Evolutionary conservation across 2,888 invertebrate genomes (phyloP).

Genomic region (Chrysodeixis includens): DNA sequence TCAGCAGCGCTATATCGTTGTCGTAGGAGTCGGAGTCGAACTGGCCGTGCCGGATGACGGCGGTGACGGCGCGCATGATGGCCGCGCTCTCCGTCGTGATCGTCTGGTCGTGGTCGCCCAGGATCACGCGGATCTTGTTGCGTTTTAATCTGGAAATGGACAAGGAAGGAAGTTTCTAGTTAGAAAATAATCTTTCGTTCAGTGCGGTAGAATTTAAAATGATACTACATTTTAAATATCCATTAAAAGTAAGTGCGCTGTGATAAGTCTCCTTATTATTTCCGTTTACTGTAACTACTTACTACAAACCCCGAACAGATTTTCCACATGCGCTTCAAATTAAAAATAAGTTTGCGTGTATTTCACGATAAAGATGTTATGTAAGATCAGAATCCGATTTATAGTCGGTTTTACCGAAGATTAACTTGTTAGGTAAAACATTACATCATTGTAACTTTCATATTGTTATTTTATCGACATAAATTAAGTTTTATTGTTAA

Average conservation of each 20-base stretch:
- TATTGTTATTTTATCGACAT: neutral
- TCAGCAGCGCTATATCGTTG: slow-evolving; percentile 95
- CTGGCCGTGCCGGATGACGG: slow-evolving; percentile 94
- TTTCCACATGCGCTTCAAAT: too few relatives aligned
- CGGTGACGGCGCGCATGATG: slow-evolving; percentile 94
- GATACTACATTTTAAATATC: too few relatives aligned
- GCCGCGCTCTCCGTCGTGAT: slow-evolving; percentile 93
- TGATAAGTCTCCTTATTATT: too few relatives aligned
- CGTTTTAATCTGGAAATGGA: slow-evolving; percentile 90
- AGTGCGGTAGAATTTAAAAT: too few relatives aligned
- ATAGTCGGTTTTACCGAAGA: neutral
- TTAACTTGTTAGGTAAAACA: neutral
- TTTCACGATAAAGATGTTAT: neutral
- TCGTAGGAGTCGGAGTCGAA: slow-evolving; percentile 96
- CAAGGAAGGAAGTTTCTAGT: neutral
- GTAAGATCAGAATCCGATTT: neutral
- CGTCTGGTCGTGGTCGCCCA: slow-evolving; percentile 96
- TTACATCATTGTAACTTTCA: slow-evolving; percentile 3
- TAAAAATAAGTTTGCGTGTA: neutral
- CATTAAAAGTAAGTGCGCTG: too few relatives aligned
- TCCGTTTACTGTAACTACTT: too few relatives aligned
- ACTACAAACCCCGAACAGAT: too few relatives aligned
- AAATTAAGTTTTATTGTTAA: neutral
- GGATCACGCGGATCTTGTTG: slow-evolving; percentile 94
- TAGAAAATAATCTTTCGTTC: too few relatives aligned